These are phyloP conservation scores for Connochaetes taurinus DNA, from an alignment of 2,113 vertebrate species.

Conservation along the genomic window DNA sequence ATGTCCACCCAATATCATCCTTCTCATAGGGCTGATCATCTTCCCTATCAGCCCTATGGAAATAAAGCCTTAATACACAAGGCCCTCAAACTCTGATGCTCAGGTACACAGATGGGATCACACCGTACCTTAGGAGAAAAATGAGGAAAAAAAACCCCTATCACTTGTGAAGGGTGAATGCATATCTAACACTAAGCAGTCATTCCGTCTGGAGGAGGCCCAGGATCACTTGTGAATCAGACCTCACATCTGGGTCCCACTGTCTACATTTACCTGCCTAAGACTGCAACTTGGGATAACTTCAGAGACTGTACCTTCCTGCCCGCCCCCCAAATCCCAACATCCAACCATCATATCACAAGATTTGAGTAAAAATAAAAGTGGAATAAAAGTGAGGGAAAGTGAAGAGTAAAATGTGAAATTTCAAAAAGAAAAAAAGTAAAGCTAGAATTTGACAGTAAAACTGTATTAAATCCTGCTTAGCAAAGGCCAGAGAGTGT, in stretches of 20 bases:
- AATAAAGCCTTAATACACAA: background rate
- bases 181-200: background rate
- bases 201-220: background rate
- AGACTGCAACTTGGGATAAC: background rate
- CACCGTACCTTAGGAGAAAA: background rate
- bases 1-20: background rate
- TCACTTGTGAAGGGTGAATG: background rate
- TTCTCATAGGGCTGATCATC: no score
- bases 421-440: background rate
- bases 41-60: background rate
- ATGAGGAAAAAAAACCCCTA: no score
- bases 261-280: background rate
- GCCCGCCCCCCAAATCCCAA: rapidly evolving
- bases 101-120: background rate
- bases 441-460: background rate
- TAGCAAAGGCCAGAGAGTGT: background rate
- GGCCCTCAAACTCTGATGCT: background rate
- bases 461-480: background rate
- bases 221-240: background rate
- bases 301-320: background rate
- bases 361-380: background rate
- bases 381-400: background rate
- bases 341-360: background rate
- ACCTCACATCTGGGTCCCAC: background rate
- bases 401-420: background rate